These are phyloP conservation scores for Epicauta chinensis DNA, from an alignment of 1,140 invertebrate genomes.

Conservation along the genomic window DNA sequence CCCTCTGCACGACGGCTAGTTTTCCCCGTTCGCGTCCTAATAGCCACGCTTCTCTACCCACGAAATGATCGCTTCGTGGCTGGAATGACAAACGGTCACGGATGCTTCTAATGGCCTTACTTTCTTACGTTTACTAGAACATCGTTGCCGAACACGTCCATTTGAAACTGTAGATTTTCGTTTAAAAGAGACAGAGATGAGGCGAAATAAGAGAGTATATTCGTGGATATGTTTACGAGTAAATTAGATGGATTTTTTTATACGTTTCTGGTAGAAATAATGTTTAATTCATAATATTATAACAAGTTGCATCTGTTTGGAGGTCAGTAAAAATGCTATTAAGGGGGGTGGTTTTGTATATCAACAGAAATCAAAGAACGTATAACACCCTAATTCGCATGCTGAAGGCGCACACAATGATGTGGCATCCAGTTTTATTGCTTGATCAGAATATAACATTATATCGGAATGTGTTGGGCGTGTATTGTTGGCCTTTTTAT, in stretches of 20 bases:
- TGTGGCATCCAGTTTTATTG: constrained; percentile 41
- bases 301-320: constrained; percentile 13
- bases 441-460: constrained; percentile 41
- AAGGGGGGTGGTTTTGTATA: constrained; percentile 19
- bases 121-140: constrained; percentile 11
- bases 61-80: constrained; percentile 34
- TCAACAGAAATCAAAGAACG: constrained; percentile 35
- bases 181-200: too few species aligned
- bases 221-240: too few species aligned
- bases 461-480: constrained; percentile 35
- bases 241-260: too few species aligned
- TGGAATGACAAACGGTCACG: constrained; percentile 32
- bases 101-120: constrained; percentile 30
- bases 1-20: constrained; percentile 1
- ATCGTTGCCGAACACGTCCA: constrained; percentile 1
- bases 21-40: constrained; percentile 15
- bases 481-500: constrained; percentile 22
- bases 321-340: constrained; percentile 25
- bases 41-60: constrained; percentile 30
- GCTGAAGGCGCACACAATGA: constrained; percentile 36
- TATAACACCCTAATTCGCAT: constrained; percentile 38
- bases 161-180: not conserved
- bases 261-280: too few species aligned
- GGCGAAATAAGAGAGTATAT: too few species aligned
- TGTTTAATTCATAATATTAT: not conserved